phyloP scores from a whole-genome alignment of 2,113 vertebrate genomes.

The Pteropus alecto region DNA sequence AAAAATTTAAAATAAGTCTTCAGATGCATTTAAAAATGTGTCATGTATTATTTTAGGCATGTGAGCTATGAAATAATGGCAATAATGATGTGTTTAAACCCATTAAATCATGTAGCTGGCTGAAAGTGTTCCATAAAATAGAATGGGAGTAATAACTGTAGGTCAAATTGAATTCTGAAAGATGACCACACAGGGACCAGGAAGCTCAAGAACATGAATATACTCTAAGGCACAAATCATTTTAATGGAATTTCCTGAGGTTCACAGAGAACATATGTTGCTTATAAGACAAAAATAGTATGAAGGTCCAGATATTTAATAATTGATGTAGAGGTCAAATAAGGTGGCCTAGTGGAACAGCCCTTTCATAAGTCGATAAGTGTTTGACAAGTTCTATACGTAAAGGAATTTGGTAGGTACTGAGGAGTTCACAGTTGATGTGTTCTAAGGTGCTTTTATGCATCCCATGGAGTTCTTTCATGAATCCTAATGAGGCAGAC shows the following conservation, averaged over 20 bases:
- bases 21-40: slow-evolving; percentile 73
- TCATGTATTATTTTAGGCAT: slow-evolving; percentile 78
- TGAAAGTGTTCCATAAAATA: slow-evolving; percentile 56
- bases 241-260: slow-evolving; percentile 59
- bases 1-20: slow-evolving; percentile 71
- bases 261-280: neutral
- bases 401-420: neutral
- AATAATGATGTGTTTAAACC: slow-evolving; percentile 75
- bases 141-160: slow-evolving; percentile 49
- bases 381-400: neutral
- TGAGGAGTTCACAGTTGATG: neutral
- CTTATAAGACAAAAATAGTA: slow-evolving; percentile 28
- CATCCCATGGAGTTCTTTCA: neutral
- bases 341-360: neutral
- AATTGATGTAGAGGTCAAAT: neutral
- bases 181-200: slow-evolving; percentile 61
- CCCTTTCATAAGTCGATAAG: neutral
- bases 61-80: slow-evolving; percentile 67
- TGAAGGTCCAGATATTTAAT: neutral
- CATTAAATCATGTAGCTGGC: slow-evolving; percentile 69
- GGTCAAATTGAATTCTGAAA: slow-evolving; percentile 54
- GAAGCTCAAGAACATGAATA: slow-evolving; percentile 20
- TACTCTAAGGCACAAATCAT: slow-evolving; percentile 41
- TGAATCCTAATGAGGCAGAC: neutral
- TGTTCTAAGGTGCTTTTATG: neutral